These are phyloP conservation scores for Myotis lucifugus DNA, from an alignment of 2,113 vertebrate species.

Conservation along the genomic window DNA sequence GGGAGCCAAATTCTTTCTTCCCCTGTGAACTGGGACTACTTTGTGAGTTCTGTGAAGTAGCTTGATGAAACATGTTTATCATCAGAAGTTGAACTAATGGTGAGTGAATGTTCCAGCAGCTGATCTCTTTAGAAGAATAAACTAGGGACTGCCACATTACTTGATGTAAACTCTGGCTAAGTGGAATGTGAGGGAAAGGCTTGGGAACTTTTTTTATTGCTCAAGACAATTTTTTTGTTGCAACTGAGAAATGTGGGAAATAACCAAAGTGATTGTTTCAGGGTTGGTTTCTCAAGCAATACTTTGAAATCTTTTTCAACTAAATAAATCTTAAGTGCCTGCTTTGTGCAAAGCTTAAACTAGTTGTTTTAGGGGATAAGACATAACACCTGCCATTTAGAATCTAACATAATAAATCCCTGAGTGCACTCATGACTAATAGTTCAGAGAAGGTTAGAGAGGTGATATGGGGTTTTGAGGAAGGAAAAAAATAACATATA, in stretches of 20 bases:
- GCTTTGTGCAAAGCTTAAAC: background rate
- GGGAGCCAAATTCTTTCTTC: constrained; percentile 31
- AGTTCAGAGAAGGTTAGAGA: background rate
- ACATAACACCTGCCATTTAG: background rate
- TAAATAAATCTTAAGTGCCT: background rate
- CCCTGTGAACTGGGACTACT: background rate
- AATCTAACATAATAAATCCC: background rate
- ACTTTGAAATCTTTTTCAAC: background rate
- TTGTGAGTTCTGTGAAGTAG: constrained; percentile 30
- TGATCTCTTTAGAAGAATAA: constrained; percentile 49
- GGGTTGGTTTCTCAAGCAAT: constrained; percentile 53
- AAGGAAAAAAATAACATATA: background rate
- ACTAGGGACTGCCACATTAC: background rate
- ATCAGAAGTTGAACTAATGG: background rate
- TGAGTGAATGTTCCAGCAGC: constrained; percentile 24
- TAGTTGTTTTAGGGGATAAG: background rate
- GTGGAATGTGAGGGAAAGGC: constrained; percentile 48
- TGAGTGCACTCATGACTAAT: background rate
- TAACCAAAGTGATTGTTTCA: constrained; percentile 44
- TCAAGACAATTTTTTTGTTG: constrained; percentile 56
- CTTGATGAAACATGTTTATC: constrained; percentile 49
- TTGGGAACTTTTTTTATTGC: constrained; percentile 75
- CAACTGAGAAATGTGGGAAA: constrained; percentile 76
- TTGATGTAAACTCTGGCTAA: constrained; percentile 38
- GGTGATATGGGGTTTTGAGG: background rate